Conservation (phyloP, 2,113 vertebrate species). For the Tautogolabrus adspersus region DNA sequence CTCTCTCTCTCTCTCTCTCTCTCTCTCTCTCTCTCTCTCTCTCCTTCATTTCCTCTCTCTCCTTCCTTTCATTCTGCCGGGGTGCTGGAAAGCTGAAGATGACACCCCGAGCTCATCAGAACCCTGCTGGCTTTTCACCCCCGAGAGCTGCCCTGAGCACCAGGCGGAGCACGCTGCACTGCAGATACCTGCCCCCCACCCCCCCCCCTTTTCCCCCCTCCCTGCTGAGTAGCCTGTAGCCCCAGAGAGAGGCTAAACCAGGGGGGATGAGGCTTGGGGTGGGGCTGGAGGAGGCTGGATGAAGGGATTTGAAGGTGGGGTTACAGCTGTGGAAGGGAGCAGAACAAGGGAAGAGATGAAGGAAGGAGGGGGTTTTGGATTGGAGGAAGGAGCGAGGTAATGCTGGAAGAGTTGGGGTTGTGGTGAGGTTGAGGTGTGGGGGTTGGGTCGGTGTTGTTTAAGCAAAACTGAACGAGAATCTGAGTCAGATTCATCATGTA, state of each 20-base stretch:
- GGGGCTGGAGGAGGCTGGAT: slow-evolving; percentile 25
- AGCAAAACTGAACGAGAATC: background rate
- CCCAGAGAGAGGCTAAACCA: slow-evolving; percentile 44
- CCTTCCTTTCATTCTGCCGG: slow-evolving; percentile 54
- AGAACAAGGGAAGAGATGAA: background rate
- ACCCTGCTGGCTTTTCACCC: slow-evolving; percentile 53
- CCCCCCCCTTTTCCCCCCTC: background rate
- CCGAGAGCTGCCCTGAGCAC: slow-evolving; percentile 53
- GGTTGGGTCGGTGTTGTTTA: background rate
- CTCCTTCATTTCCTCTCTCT: slow-evolving; percentile 14
- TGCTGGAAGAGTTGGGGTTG: background rate
- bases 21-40: slow-evolving; percentile 12
- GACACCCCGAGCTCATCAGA: slow-evolving; percentile 64
- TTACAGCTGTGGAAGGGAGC: slow-evolving; percentile 11
- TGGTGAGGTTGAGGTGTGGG: background rate
- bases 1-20: slow-evolving; percentile 7
- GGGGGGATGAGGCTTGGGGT: slow-evolving; percentile 23
- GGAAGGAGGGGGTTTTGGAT: background rate
- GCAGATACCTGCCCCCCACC: slow-evolving; percentile 54
- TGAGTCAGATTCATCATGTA: background rate
- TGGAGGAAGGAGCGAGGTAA: background rate
- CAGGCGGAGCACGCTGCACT: slow-evolving; percentile 26
- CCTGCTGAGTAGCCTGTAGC: slow-evolving; percentile 46
- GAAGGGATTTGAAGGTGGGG: slow-evolving; percentile 48
- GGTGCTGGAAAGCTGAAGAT: slow-evolving; percentile 47